Percentiles rank a stretch among this genome's conserved stretches.
Evolutionary conservation across 2,888 invertebrate genomes (phyloP).

Genomic region (Eupelmus urozonus): DNA sequence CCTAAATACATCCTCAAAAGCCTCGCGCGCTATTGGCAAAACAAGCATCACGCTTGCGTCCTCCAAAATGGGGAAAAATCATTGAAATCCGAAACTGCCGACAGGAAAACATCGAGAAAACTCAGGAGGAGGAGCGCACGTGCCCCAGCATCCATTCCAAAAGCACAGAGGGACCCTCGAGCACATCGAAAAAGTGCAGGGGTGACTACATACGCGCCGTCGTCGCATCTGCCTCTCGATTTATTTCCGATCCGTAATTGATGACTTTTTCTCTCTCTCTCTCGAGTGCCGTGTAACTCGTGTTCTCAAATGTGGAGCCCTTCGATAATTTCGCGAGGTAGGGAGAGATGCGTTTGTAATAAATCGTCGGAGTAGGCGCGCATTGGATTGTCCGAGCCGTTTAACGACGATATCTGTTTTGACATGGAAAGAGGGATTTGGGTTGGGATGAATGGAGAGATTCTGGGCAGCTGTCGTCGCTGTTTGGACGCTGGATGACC

Average conservation of each 20-base stretch:
- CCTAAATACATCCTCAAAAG: too few species aligned
- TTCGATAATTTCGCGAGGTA: background rate
- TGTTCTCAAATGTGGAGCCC: background rate
- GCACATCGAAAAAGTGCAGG: background rate
- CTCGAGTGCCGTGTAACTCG: background rate
- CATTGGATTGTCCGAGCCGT: background rate
- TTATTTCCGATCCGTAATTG: slow-evolving; percentile 33
- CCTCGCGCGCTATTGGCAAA: too few species aligned
- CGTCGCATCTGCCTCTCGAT: slow-evolving; percentile 37
- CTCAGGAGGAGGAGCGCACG: too few species aligned
- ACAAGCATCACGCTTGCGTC: background rate
- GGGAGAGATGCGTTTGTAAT: background rate
- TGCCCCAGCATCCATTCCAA: background rate
- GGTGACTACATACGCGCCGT: background rate
- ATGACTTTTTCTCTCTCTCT: slow-evolving; percentile 9
- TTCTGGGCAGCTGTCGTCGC: background rate
- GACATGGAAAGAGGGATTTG: slow-evolving; percentile 24
- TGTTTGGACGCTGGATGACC: background rate
- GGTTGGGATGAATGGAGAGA: background rate
- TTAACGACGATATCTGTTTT: slow-evolving; percentile 17
- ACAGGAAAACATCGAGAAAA: background rate
- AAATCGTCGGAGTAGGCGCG: slow-evolving; percentile 17
- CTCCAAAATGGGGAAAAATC: background rate
- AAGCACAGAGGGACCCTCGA: background rate
- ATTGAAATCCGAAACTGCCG: background rate